phyloP scores from a whole-genome alignment of 2,113 vertebrate genomes.

The Saguinus midas region DNA sequence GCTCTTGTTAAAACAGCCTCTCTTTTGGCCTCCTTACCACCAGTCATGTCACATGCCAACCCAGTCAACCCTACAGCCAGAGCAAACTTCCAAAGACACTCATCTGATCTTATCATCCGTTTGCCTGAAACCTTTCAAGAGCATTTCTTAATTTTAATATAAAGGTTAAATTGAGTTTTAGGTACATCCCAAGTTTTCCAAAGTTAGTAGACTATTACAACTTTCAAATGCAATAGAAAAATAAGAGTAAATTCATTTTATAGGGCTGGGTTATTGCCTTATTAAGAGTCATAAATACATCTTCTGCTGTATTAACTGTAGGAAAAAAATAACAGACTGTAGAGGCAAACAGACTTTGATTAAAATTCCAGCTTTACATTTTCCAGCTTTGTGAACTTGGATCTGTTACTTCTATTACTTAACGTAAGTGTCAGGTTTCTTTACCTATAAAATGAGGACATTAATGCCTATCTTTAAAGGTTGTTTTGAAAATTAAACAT shows the following conservation, averaged over 20 bases:
- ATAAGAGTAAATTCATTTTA: not conserved
- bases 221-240: constrained; percentile 8
- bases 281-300: not conserved
- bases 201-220: not conserved
- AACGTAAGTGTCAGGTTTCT: not conserved
- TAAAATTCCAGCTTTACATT: constrained; percentile 20
- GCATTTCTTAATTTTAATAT: constrained; percentile 5
- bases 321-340: not conserved
- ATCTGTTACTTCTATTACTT: not conserved
- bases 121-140: not conserved
- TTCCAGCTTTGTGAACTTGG: not conserved
- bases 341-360: not conserved
- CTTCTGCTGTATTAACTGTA: not conserved
- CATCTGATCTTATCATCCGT: not conserved
- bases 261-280: not conserved
- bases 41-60: not conserved
- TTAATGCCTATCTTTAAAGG: not conserved
- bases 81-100: not conserved
- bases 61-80: not conserved
- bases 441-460: not conserved
- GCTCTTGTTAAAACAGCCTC: not conserved
- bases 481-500: constrained; percentile 16
- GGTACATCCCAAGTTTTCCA: not conserved
- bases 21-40: not conserved
- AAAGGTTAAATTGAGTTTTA: not conserved